These are phyloP conservation scores for Chrysodeixis includens DNA, from an alignment of 2,888 invertebrate species.

Conservation along the genomic window DNA sequence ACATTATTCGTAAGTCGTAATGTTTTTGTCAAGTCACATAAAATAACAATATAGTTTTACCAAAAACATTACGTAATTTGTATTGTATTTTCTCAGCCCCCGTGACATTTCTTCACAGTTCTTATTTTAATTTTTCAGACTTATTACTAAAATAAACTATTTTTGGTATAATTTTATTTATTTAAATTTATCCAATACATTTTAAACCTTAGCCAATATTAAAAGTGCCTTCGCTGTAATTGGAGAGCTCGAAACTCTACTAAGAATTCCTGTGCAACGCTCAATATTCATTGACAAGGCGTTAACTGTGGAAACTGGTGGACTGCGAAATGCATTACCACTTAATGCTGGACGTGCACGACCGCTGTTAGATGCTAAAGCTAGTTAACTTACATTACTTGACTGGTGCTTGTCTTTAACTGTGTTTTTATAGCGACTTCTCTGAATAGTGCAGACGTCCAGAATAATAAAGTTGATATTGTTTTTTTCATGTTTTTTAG, in stretches of 20 bases:
- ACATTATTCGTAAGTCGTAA: no score
- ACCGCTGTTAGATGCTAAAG: background rate
- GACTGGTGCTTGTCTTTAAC: background rate
- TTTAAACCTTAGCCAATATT: background rate
- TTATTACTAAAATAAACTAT: no score
- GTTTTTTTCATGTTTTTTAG: no score
- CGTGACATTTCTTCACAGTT: no score
- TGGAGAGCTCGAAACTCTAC: background rate
- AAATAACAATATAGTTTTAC: no score
- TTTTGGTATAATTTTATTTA: no score
- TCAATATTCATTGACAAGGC: constrained; percentile 4
- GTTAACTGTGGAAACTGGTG: background rate
- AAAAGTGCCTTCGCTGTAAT: background rate
- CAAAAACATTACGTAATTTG: no score
- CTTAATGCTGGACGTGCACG: constrained; percentile 4
- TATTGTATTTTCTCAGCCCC: no score
- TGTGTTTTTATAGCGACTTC: background rate
- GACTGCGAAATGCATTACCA: constrained; percentile 4
- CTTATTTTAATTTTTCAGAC: no score
- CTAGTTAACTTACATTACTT: background rate
- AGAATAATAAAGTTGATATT: no score
- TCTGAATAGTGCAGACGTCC: background rate
- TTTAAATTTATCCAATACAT: background rate
- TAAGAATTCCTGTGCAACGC: background rate
- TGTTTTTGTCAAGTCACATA: no score